Conservation (phyloP, 2,113 vertebrate species). For the Ginglymostoma cirratum region DNA sequence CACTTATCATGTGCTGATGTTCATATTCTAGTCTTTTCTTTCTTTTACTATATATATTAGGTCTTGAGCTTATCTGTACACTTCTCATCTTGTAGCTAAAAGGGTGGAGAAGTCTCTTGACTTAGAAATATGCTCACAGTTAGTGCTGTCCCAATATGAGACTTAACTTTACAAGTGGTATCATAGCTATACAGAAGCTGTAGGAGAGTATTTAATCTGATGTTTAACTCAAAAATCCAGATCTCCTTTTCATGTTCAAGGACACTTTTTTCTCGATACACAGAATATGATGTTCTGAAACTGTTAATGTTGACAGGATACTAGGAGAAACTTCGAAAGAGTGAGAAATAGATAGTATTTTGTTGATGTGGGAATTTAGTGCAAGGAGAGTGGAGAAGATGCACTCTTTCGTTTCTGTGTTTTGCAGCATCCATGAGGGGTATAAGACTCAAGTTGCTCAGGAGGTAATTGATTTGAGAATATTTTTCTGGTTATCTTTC, state of each 20-base stretch:
- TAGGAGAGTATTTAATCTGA: background rate
- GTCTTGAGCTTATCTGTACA: background rate
- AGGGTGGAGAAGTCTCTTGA: background rate
- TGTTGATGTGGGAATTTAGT: too few relatives aligned
- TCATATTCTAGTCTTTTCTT: background rate
- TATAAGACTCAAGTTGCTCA: too few relatives aligned
- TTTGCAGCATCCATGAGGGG: too few relatives aligned
- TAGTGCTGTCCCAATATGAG: background rate
- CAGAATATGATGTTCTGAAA: background rate
- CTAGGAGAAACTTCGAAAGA: background rate
- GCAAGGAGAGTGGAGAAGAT: too few relatives aligned
- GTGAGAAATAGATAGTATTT: too few relatives aligned
- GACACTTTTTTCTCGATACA: background rate
- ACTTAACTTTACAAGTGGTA: background rate
- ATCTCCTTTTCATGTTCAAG: background rate
- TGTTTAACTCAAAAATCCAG: background rate
- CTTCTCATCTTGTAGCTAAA: background rate
- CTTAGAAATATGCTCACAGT: background rate
- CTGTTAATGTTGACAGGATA: background rate
- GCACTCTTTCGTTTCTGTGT: too few relatives aligned
- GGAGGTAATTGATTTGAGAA: too few relatives aligned
- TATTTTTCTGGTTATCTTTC: too few relatives aligned
- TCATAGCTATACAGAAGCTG: background rate
- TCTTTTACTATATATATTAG: background rate
- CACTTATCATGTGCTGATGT: background rate